Base-by-base conservation (phyloP, 2,113 vertebrate species). In the Columba livia region DNA sequence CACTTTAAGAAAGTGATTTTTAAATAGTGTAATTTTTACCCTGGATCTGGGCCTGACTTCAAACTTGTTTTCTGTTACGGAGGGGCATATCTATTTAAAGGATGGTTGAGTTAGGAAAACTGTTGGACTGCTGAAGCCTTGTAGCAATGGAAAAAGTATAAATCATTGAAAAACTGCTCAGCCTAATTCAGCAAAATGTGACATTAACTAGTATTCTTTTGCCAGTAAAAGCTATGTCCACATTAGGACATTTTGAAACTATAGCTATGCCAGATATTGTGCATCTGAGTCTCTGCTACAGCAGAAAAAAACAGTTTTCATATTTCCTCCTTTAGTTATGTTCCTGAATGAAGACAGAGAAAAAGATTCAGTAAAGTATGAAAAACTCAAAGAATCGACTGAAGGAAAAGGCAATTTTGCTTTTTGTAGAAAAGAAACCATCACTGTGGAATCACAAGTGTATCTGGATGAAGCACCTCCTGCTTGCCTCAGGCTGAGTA, bases 111-210 rank as follows among this genome's bases (percentile, higher is more conserved):
- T 73, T 88, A 93, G 84, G 85, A 88, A 94, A 79, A 77, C 5
- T 67, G 32, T 86, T 94, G 88, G 93, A 83, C 74, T 53, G 79
- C 36, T 90, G 72, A 91, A 95, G 78, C 29, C 34, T 66, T 60
- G 78, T 66, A 80, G 67, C 93, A 96, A 82, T 85, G 93, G 92
- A 94, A 94, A 92, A 93, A 91, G 32, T 75, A 95, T 90, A 95
- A 97, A 94, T 93, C 79, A 95, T 12, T 75, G 64, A 93, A 91
- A 94, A 90, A 51, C 34, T 86, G 38, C 65, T 91, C 64, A 71
- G 56, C 48, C 42, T 91, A 91, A 88, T 95, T 83, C 69, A 86
- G 92, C 69, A 81, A 91, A 96, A 79, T 88, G 72, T 86, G 85
- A 83, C 85, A 92, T 88, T 92, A 86, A 29, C 79, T 77, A 67